phyloP scores from a whole-genome alignment of 2,888 invertebrate species.

The Nomada ferruginata region DNA sequence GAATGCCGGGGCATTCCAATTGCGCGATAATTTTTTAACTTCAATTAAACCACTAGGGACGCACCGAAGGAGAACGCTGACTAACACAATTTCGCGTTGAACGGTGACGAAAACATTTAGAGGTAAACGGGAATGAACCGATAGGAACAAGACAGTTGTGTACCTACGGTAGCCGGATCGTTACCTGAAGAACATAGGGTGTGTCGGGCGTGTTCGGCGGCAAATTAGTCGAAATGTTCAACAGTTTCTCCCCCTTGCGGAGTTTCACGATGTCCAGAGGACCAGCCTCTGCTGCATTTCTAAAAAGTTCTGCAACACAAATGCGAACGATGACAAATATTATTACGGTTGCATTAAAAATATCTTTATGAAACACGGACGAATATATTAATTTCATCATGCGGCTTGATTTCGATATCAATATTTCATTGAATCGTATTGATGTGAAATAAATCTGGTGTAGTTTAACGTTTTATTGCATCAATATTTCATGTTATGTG shows the following conservation, averaged over 20 bases:
- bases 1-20: background rate
- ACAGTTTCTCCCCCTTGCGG: constrained; percentile 86
- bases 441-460: background rate
- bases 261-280: constrained; percentile 89
- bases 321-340: background rate
- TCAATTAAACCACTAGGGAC: background rate
- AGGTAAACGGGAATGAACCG: background rate
- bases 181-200: constrained; percentile 86
- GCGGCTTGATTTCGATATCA: background rate
- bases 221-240: constrained; percentile 87
- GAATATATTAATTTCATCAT: background rate
- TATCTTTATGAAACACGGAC: too few relatives aligned
- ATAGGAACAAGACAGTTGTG: constrained; percentile 2
- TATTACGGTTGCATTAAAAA: background rate
- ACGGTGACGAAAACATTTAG: background rate
- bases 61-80: background rate
- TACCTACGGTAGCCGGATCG: constrained; percentile 16
- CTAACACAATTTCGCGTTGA: constrained; percentile 18
- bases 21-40: constrained; percentile 5
- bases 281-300: constrained; percentile 88
- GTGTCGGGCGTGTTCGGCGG: constrained; percentile 86
- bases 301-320: constrained; percentile 87
- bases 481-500: background rate
- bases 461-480: background rate
- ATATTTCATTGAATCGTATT: background rate